Evolutionary conservation across 2,888 invertebrate species (phyloP), one percentile per base, ranked within the genome.

Genomic region (Deroplatys truncata): DNA sequence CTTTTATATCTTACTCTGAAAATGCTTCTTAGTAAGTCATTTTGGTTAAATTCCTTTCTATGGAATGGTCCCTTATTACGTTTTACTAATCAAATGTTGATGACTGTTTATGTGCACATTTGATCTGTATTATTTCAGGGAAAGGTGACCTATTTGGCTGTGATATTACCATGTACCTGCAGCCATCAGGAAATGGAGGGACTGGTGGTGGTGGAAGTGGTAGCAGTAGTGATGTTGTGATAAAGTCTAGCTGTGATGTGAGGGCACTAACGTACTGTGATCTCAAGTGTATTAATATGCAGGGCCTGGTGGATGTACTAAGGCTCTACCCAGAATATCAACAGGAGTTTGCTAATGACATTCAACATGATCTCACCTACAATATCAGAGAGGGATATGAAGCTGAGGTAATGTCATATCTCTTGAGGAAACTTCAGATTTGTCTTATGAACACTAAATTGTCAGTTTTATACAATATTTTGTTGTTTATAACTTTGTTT

Each of bases 181-280:
- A 94, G 89, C 93, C 96, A 92, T 95, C 95, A 89, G 95, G 96
- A 72, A 96, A 96, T 92, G 96, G 92, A 56, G 91, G 91, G 10
- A 92, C 93, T 28, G 92, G 93, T 20, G 94, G 95, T 90, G 94
- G 94, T 25, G 95, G 95, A 90, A 93, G 93, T 82, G 93, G 93
- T 10, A 92, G 93, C 28, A 92, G 93, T 1, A 94, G 94, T 35
- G 98, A 98, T 93, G 96, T 97, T 82, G 96, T 98, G 84, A 97
- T 98, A 84, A 98, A 98, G 94, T 98, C 98, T 86, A 98, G 98
- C 94, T 98, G 98, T 93, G 98, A 99, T 93, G 98, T 99, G 82
- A 97, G 97, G 94, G 98, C 98, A 82, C 95, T 99, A 89, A 99
- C 99, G 84, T 99, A 99, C 94, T 99, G 99, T 93, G 99, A 99